Evolutionary conservation across 1,140 invertebrate genomes (phyloP).

Genomic region (Notospermus geniculatus): DNA sequence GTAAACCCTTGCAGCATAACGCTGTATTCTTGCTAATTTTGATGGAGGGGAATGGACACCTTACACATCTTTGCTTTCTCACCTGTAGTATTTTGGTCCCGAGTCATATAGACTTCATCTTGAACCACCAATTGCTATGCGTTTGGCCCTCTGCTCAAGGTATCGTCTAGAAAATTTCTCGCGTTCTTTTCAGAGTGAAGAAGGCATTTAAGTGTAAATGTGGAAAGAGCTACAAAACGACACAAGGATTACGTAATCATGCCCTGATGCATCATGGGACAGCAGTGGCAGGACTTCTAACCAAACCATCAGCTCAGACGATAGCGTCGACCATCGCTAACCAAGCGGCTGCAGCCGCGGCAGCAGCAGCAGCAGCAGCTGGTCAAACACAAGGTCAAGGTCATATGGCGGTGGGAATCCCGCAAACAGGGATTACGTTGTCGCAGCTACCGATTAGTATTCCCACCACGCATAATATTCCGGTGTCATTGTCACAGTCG

Average conservation of each 20-base stretch:
- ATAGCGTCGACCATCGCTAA: no score
- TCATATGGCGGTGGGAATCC: not conserved
- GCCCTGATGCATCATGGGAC: constrained; percentile 35
- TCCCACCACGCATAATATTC: not conserved
- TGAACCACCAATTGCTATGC: no score
- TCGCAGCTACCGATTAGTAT: not conserved
- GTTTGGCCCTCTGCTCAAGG: no score
- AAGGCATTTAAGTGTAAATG: constrained; percentile 78
- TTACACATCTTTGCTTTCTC: no score
- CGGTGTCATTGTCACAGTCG: not conserved
- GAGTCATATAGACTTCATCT: no score
- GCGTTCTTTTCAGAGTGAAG: constrained; percentile 63
- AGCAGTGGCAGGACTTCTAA: not conserved
- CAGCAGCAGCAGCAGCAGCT: not conserved
- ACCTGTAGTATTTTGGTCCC: no score
- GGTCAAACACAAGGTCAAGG: not conserved
- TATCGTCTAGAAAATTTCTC: no score
- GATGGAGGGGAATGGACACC: no score
- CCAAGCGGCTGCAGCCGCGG: not conserved
- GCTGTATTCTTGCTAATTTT: no score
- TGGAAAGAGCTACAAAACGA: constrained; percentile 78
- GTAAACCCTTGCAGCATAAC: no score
- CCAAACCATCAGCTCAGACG: no score
- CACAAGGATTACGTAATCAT: constrained; percentile 73
- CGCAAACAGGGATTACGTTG: not conserved